A percentile compares a stretch with the other conserved stretches of the same genome.
Evolutionary conservation across 2,888 invertebrate species (phyloP).

Genomic region (Volucella inanis): DNA sequence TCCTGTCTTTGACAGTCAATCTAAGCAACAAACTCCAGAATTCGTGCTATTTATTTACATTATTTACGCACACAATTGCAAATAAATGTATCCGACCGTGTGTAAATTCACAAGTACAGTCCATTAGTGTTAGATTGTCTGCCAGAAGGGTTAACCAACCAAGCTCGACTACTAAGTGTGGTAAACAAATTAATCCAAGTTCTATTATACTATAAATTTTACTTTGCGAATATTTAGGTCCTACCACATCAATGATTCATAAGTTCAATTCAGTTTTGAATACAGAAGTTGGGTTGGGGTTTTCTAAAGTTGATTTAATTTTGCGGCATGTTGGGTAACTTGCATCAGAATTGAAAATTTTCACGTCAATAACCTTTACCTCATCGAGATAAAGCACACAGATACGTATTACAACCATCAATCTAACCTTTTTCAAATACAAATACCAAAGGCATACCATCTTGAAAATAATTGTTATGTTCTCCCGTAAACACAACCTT

Average conservation of each 20-base stretch:
- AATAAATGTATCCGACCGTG: not conserved
- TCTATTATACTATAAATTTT: conserved; percentile 10
- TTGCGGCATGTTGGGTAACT: not conserved
- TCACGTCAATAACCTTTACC: conserved; percentile 8
- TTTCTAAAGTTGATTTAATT: not conserved
- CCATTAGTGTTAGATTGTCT: conserved; percentile 16
- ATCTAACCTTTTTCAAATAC: not conserved
- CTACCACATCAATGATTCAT: conserved; percentile 48
- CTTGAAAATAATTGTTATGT: conserved; percentile 8
- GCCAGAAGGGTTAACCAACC: conserved; percentile 7
- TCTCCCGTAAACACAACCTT: conserved; percentile 12
- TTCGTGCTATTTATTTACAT: not conserved
- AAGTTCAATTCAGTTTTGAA: conserved; percentile 5
- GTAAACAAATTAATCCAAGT: conserved; percentile 49
- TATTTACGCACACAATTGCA: not conserved
- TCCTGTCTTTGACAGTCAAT: not conserved
- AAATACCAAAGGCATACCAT: conserved; percentile 4
- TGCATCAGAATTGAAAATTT: conserved; percentile 19
- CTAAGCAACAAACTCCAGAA: not conserved
- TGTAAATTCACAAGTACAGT: conserved; percentile 1
- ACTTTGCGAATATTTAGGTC: not conserved
- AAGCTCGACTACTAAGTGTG: conserved; percentile 17
- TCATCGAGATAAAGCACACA: too few species aligned
- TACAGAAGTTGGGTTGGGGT: not conserved
- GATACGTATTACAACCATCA: not conserved